phyloP scores from a whole-genome alignment of 2,888 invertebrate genomes.

The Chloroclysta siterata region DNA sequence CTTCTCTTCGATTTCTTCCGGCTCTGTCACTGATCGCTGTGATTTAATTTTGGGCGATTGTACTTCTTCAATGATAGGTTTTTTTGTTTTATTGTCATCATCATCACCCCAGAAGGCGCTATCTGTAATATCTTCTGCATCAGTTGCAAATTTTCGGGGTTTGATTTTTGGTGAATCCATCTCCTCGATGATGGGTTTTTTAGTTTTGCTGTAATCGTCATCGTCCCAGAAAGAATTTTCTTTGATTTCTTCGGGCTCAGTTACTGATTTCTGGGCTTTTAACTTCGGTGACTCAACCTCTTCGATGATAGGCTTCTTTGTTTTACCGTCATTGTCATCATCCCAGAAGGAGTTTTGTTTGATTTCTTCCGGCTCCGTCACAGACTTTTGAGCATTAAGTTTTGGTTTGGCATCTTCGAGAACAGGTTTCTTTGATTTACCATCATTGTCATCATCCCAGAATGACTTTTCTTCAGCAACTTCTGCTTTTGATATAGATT shows the following conservation, averaged over 20 bases:
- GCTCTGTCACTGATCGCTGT: slow-evolving; percentile 60
- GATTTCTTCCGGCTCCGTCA: slow-evolving; percentile 55
- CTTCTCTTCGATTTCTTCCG: slow-evolving; percentile 59
- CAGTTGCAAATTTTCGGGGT: slow-evolving; percentile 56
- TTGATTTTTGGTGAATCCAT: slow-evolving; percentile 43
- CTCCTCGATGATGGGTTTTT: slow-evolving; percentile 50
- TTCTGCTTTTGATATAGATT: slow-evolving; percentile 55
- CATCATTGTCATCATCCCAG: slow-evolving; percentile 59
- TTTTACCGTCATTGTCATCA: slow-evolving; percentile 57
- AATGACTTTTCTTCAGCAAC: slow-evolving; percentile 65
- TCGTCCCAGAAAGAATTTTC: slow-evolving; percentile 64
- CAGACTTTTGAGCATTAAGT: slow-evolving; percentile 50
- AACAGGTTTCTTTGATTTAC: slow-evolving; percentile 51
- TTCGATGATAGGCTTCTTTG: slow-evolving; percentile 56
- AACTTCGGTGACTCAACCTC: slow-evolving; percentile 56
- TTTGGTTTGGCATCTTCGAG: slow-evolving; percentile 51
- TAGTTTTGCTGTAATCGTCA: slow-evolving; percentile 53
- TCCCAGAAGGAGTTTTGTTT: slow-evolving; percentile 65
- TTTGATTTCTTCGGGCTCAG: slow-evolving; percentile 59
- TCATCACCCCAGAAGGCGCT: slow-evolving; percentile 66
- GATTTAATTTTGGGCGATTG: slow-evolving; percentile 55
- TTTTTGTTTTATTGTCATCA: slow-evolving; percentile 56
- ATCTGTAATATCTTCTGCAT: slow-evolving; percentile 57
- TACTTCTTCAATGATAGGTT: slow-evolving; percentile 57
- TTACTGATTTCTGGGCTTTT: slow-evolving; percentile 58